Base-by-base conservation (phyloP, 2,797 vertebrate species). In the Toxotes lorentzi region DNA sequence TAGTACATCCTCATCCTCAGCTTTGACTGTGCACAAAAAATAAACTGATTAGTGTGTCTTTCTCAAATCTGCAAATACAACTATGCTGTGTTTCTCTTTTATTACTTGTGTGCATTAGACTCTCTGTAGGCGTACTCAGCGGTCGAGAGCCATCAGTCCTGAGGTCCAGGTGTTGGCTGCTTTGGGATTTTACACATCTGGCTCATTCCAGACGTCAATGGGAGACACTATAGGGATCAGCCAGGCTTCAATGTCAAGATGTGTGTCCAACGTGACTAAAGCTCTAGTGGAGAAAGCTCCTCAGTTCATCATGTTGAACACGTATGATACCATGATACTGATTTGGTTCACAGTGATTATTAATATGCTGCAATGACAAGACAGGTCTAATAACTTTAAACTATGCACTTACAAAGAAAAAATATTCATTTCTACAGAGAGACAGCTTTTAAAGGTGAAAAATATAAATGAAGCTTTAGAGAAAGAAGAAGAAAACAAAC, bases 211-310 rank as follows among this genome's bases (percentile, higher is more conserved):
- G 94, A 99, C 97, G 4, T 97, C 96, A 5, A 98, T 99, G 97
- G 98, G 97, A 43, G 97, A 99, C 34, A 96, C 97, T 7, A 98
- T 99, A 7, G 98, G 98, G 45, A 99, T 99, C 88, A 99, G 98
- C 82, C 98, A 99, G 90, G 97, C 98, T 1, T 99, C 98, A 10
- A 99, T 99, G 97, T 99, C 98, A 23, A 96, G 98, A 75, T 99
- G 98, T 19, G 98, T 99, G 79, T 95, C 97, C 63, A 97, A 98
- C 1, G 98, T 99, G 80, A 99, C 98, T 0, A 97, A 95, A 84
- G 98, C 97, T 0, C 86, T 99, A 82, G 97, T 98, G 78, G 97
- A 98, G 89, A 97, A 97, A 88, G 96, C 96, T 6, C 86, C 96
- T 0, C 96, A 97, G 87, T 98, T 98, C 72, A 98, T 99, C 69